Percentiles rank a stretch among this genome's conserved stretches.
These are phyloP conservation scores for Eremobia ochroleuca DNA, from an alignment of 2,888 invertebrate species.

Conservation along the genomic window DNA sequence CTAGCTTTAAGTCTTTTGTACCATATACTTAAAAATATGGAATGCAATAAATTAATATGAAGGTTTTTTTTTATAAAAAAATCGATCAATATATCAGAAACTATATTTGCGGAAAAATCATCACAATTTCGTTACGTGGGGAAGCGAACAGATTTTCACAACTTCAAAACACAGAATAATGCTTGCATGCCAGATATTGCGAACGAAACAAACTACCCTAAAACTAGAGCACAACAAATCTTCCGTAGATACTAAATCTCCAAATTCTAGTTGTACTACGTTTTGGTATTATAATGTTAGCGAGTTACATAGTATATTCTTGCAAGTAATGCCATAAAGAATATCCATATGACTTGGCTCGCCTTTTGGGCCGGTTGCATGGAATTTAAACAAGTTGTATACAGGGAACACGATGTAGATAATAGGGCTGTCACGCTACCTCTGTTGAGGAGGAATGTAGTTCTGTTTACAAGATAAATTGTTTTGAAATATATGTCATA, in stretches of 20 bases:
- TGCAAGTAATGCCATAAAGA: constrained; percentile 53
- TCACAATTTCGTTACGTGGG: background rate
- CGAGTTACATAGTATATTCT: constrained; percentile 37
- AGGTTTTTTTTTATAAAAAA: too few species aligned
- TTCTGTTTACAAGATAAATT: constrained; percentile 19
- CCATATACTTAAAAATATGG: too few species aligned
- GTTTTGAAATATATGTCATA: constrained; percentile 19
- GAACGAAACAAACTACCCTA: background rate
- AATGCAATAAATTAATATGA: too few species aligned
- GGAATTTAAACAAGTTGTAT: constrained; percentile 62
- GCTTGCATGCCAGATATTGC: background rate
- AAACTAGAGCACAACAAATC: constrained; percentile 20
- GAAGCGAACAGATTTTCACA: background rate
- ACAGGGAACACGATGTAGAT: constrained; percentile 52
- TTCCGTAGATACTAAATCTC: constrained; percentile 23
- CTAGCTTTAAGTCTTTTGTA: too few species aligned
- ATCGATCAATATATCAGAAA: too few species aligned
- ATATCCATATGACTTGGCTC: constrained; percentile 58
- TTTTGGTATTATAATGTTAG: constrained; percentile 44
- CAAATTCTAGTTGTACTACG: constrained; percentile 36
- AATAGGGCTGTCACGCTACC: constrained; percentile 50
- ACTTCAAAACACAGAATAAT: background rate
- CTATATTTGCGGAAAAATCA: background rate
- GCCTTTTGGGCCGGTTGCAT: constrained; percentile 51
- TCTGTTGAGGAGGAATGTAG: constrained; percentile 18